These are phyloP conservation scores for Morpho achilles DNA, from an alignment of 2,888 invertebrate species.

Conservation along the genomic window DNA sequence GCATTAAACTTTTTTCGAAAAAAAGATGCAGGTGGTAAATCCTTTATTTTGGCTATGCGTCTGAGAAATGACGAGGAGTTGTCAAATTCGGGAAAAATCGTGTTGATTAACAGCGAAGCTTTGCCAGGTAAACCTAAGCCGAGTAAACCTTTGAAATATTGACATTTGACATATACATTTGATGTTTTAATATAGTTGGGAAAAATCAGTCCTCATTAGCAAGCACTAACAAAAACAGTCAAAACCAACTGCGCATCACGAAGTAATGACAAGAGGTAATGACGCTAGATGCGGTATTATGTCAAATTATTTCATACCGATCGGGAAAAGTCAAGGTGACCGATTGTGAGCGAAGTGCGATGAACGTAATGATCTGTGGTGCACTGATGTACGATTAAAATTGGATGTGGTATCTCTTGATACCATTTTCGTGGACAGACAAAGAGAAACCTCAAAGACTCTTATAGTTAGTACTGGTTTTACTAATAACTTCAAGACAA, in stretches of 20 bases:
- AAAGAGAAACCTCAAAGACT: no score
- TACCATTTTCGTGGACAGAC: no score
- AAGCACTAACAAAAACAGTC: conserved; percentile 34
- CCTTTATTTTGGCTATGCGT: no score
- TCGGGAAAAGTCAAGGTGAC: conserved; percentile 76
- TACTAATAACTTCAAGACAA: no score
- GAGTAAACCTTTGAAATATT: neutral
- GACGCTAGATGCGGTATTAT: conserved; percentile 61
- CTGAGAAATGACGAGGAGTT: no score
- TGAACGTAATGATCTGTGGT: conserved; percentile 47
- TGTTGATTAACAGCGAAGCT: no score
- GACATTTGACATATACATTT: neutral
- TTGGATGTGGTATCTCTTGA: conserved; percentile 35
- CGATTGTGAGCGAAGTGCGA: conserved; percentile 47
- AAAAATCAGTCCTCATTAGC: conserved; percentile 19
- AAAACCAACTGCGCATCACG: conserved; percentile 37
- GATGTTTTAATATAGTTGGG: neutral
- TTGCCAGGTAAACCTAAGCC: no score
- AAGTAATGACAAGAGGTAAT: conserved; percentile 51
- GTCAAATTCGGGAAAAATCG: no score
- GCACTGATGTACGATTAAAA: conserved; percentile 14
- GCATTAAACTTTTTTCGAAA: no score
- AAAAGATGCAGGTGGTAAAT: no score
- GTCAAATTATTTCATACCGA: conserved; percentile 75
- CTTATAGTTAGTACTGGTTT: no score